Evolutionary conservation across 2,888 invertebrate species (phyloP), one percentile per base, ranked within the genome.

Genomic region (Pharmacophagus antenor): DNA sequence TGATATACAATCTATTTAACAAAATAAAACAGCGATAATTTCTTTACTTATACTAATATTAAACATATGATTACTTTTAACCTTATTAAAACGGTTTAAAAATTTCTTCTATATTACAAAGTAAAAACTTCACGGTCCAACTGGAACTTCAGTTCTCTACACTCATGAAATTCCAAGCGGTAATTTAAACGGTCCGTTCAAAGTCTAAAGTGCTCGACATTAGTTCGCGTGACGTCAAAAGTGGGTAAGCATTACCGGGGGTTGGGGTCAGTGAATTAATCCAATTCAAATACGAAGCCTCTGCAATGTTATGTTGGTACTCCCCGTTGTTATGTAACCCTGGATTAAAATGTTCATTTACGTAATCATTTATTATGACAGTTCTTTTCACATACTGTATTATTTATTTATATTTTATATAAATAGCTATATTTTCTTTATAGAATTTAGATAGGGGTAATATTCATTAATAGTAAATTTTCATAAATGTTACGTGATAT

Each of bases 161-260:
- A 47, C 20, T n/a, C 52, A 53, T 42, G 48, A 52, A 52, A 48
- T 56, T 48, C 21, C 31, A 37, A 48, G 56, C 48, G 52, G 49
- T 31, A 61, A 53, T 53, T 56, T 49, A 21, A 53, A 42, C 41
- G 18, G 22, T 51, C 49, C 41, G 52, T 61, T 56, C 41, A 56
- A 41, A 52, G 56, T 42, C 27, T 52, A 37, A 56, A 56, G 49
- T 31, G 48, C 22, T 53, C 62, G 42, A 27, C 21, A 56, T 44
- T 65, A 68, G 72, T 65, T 77, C 69, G 79, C 80, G 79, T 82
- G 80, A 71, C 68, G 71, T 69, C 67, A 71, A 74, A 80, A 73
- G 70, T 76, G 72, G 73, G 71, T 71, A 69, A 79, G 52, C 61
- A 65, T 67, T 62, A 72, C 79, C 68, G 74, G 71, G n/a, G 82